These are phyloP conservation scores for Hyppa rectilinea DNA, from an alignment of 2,888 invertebrate species.

Conservation along the genomic window DNA sequence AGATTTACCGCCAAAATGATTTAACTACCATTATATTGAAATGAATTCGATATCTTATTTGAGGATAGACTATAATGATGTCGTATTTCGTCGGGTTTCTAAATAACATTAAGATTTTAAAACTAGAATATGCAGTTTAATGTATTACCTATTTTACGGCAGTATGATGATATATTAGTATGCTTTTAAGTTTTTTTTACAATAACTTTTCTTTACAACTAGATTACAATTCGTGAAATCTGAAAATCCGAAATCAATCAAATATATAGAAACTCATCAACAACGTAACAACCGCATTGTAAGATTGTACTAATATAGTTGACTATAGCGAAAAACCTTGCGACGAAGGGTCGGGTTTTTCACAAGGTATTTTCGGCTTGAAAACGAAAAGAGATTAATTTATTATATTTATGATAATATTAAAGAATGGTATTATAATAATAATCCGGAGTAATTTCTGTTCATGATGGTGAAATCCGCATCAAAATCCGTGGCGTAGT, in stretches of 20 bases:
- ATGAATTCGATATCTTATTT: slow-evolving; percentile 25
- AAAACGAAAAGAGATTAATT: too few relatives aligned
- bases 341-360: too few relatives aligned
- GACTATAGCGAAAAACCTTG: too few relatives aligned
- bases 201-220: background rate
- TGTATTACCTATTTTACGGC: background rate
- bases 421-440: too few relatives aligned
- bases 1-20: slow-evolving; percentile 35
- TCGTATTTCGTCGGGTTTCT: slow-evolving; percentile 23
- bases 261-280: background rate
- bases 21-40: slow-evolving; percentile 34
- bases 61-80: slow-evolving; percentile 19
- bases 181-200: background rate
- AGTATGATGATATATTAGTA: too few relatives aligned
- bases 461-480: too few relatives aligned
- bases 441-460: too few relatives aligned
- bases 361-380: too few relatives aligned
- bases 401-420: too few relatives aligned
- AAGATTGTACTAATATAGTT: background rate
- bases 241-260: background rate
- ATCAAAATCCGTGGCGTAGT: too few relatives aligned
- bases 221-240: background rate
- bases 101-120: slow-evolving; percentile 22
- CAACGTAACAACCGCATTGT: too few relatives aligned
- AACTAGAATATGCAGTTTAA: slow-evolving; percentile 5